phyloP scores from a whole-genome alignment of 1,140 invertebrate genomes.

The Drosophila navojoa region DNA sequence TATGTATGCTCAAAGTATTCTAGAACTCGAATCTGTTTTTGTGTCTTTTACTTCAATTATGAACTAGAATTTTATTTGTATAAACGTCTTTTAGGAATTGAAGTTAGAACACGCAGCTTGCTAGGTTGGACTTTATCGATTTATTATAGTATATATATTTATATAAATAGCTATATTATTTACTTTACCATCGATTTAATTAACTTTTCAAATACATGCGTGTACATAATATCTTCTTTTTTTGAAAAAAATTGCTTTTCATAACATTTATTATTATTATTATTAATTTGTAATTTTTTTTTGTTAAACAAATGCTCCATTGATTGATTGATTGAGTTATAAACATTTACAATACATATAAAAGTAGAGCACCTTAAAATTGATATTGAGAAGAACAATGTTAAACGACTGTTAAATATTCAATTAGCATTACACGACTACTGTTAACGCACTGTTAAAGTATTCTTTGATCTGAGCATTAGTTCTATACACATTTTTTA shows the following conservation, averaged over 20 bases:
- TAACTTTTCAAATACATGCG: conserved; percentile 21
- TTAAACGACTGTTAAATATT: conserved; percentile 16
- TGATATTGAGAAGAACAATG: conserved; percentile 23
- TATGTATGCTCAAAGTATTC: too few relatives aligned
- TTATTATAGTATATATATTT: conserved; percentile 8
- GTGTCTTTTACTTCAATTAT: neutral
- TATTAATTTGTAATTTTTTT: conserved; percentile 1
- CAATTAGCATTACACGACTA: neutral
- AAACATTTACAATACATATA: conserved; percentile 40
- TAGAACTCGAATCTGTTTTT: neutral
- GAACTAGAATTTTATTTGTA: conserved; percentile 27
- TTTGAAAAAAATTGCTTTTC: neutral
- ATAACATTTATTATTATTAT: neutral
- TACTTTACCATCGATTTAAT: conserved; percentile 29
- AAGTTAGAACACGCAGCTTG: neutral
- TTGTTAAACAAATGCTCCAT: conserved; percentile 31
- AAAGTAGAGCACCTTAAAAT: conserved; percentile 52
- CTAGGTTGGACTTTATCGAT: neutral
- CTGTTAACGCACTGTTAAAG: conserved; percentile 13
- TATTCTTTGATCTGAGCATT: conserved; percentile 27
- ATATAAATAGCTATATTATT: neutral
- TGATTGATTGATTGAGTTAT: conserved; percentile 29
- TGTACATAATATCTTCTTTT: neutral
- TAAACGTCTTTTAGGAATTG: neutral
- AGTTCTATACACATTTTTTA: conserved; percentile 28